Conservation (phyloP, 2,888 invertebrate species). For the Clanis bilineata region DNA sequence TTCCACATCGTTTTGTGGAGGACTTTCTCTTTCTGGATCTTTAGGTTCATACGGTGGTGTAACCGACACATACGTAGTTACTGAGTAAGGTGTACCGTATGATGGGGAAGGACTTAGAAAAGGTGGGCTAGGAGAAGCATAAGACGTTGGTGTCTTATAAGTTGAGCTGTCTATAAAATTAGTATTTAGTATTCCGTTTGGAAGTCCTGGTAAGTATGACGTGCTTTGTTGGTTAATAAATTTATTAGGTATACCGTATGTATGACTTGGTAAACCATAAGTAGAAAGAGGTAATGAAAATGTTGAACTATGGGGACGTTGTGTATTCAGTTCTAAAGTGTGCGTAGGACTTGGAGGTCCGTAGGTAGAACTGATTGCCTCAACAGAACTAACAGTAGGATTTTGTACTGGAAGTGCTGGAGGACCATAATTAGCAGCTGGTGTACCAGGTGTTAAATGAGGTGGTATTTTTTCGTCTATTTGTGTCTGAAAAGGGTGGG, state of each 20-base stretch:
- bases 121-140: conserved; percentile 38
- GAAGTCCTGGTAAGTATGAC: conserved; percentile 33
- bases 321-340: conserved; percentile 55
- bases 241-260: conserved; percentile 39
- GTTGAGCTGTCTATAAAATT: conserved; percentile 44
- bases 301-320: conserved; percentile 47
- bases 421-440: conserved; percentile 58
- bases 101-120: conserved; percentile 36
- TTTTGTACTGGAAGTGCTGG: conserved; percentile 50
- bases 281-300: conserved; percentile 47
- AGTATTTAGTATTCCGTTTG: conserved; percentile 36
- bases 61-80: conserved; percentile 44
- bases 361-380: conserved; percentile 57
- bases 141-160: conserved; percentile 43
- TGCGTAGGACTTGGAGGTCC: conserved; percentile 59
- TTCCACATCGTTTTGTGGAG: conserved; percentile 50
- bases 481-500: conserved; percentile 49
- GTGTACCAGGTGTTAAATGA: conserved; percentile 45
- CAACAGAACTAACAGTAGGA: conserved; percentile 37
- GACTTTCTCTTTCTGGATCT: conserved; percentile 50
- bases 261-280: conserved; percentile 39
- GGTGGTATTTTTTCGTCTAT: conserved; percentile 40
- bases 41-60: conserved; percentile 48
- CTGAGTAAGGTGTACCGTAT: conserved; percentile 43
- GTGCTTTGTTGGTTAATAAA: conserved; percentile 32